Conservation (phyloP, 2,113 vertebrate genomes). For the Neotragus pygmaeus region DNA sequence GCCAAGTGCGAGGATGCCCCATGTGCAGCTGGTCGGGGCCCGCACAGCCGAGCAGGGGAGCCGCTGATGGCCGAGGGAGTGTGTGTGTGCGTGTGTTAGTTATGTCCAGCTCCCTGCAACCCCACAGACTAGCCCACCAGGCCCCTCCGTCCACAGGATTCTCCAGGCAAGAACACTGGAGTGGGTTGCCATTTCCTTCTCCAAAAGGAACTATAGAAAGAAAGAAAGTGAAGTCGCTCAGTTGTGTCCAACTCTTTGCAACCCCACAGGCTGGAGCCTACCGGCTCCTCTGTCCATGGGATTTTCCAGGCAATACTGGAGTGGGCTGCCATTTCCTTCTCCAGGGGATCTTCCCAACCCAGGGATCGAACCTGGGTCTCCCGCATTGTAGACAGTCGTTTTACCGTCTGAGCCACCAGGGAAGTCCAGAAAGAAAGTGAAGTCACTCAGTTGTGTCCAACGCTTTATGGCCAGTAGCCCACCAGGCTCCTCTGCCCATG, state of each 20-base stretch:
- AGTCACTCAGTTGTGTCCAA: rapidly evolving
- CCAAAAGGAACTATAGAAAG: neutral
- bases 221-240: neutral
- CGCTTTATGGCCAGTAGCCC: neutral
- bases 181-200: neutral
- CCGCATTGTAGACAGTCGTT: too few species aligned
- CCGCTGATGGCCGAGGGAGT: rapidly evolving
- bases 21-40: neutral
- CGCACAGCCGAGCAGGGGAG: rapidly evolving
- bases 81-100: neutral
- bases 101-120: neutral
- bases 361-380: neutral
- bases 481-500: neutral
- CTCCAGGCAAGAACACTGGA: neutral
- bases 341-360: neutral
- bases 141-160: neutral
- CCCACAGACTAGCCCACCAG: neutral
- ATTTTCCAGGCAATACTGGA: neutral
- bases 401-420: too few species aligned
- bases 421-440: neutral
- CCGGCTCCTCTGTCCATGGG: neutral
- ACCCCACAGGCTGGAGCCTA: neutral
- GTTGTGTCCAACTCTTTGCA: rapidly evolving
- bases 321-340: too few species aligned
- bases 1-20: too few species aligned